phyloP scores from a whole-genome alignment of 2,113 vertebrate species.

The Poecilia latipinna region DNA sequence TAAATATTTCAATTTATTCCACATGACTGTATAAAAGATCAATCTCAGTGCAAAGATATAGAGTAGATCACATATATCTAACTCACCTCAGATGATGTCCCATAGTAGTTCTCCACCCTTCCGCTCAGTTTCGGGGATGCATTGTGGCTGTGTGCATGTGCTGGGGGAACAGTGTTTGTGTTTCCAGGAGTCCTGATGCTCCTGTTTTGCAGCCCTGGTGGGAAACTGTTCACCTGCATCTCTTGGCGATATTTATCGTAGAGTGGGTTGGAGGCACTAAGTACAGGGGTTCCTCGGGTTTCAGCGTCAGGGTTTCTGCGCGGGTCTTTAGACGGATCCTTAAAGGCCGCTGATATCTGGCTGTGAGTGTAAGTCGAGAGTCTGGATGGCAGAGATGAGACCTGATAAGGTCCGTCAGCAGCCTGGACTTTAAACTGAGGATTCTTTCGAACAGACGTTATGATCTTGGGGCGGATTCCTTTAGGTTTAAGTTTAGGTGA shows the following conservation, averaged over 20 bases:
- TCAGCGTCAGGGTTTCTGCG: conserved; percentile 64
- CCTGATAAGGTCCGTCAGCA: conserved; percentile 83
- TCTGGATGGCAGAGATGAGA: conserved; percentile 83
- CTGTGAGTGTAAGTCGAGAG: conserved; percentile 74
- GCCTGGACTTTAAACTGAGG: conserved; percentile 86
- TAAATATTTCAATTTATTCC: neutral
- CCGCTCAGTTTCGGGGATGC: conserved; percentile 83
- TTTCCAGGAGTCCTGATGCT: conserved; percentile 87
- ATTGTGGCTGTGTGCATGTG: conserved; percentile 80
- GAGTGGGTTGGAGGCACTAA: conserved; percentile 81
- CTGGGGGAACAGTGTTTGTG: conserved; percentile 71
- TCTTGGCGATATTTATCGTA: conserved; percentile 92
- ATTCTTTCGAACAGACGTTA: conserved; percentile 92
- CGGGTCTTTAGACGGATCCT: conserved; percentile 71
- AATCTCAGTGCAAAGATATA: neutral
- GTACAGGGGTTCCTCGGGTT: conserved; percentile 70
- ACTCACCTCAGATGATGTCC: conserved; percentile 67
- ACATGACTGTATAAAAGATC: neutral
- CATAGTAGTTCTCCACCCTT: conserved; percentile 83
- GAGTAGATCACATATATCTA: neutral
- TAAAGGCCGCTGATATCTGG: conserved; percentile 63
- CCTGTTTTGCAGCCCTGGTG: conserved; percentile 84
- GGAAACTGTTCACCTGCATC: conserved; percentile 86
- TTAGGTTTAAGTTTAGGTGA: conserved; percentile 88
- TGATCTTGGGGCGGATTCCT: conserved; percentile 95